A percentile compares a stretch with the other conserved stretches of the same genome.
Conservation (phyloP, 2,113 vertebrate genomes). For the Oryctolagus cuniculus region mOryCun1.1 NC_091434.1:92060501-92061000, state of each 20-base stretch:
- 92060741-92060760: neutral
- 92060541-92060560: neutral
- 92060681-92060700: neutral
- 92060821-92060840: neutral
- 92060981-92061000: no score
- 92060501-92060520: neutral
- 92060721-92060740: neutral
- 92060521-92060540: neutral
- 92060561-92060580: accelerated
- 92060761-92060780: neutral
- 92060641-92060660: neutral
- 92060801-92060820: no score
- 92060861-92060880: no score
- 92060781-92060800: neutral
- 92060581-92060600: neutral
- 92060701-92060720: neutral
- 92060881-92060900: no score
- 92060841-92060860: neutral
- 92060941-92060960: no score
- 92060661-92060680: neutral
- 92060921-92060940: no score
- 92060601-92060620: neutral
- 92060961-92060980: no score
- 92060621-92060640: neutral
- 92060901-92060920: no score